Percentiles rank a stretch among this genome's conserved stretches.
These are phyloP conservation scores for Orchestes rusci DNA, from an alignment of 2,888 invertebrate genomes.

Conservation along the genomic window DNA sequence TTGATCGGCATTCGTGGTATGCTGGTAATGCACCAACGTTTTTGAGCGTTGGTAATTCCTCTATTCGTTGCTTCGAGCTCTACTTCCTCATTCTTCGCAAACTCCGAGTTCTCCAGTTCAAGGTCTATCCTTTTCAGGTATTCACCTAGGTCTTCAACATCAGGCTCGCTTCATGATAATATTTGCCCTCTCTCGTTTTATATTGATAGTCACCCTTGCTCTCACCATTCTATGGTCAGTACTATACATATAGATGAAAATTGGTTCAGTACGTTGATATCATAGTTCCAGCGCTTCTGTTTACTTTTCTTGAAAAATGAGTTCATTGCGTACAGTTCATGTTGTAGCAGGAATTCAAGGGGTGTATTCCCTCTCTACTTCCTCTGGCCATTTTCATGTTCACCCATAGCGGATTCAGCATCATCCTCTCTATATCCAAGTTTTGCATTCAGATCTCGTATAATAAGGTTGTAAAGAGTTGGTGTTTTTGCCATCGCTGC, in stretches of 20 bases:
- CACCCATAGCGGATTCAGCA: slow-evolving; percentile 1
- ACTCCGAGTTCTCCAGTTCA: neutral
- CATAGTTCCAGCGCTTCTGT: neutral
- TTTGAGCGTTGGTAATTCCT: neutral
- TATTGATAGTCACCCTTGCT: neutral
- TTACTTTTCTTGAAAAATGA: slow-evolving; percentile 2
- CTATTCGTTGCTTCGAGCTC: neutral
- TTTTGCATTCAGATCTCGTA: neutral
- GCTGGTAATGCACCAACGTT: neutral
- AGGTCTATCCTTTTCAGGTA: neutral
- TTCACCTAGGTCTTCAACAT: neutral
- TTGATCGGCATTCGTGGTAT: neutral
- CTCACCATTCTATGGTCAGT: neutral
- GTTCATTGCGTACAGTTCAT: slow-evolving; percentile 1
- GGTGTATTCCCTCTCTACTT: slow-evolving; percentile 2
- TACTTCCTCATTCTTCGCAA: neutral
- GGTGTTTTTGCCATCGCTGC: neutral
- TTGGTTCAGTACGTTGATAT: neutral
- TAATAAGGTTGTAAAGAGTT: neutral
- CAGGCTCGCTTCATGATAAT: neutral
- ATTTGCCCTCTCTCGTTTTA: neutral
- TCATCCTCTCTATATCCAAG: neutral
- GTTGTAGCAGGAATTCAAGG: neutral
- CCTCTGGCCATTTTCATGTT: neutral
- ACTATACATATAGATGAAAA: neutral